Conservation (phyloP, 2,888 invertebrate species). For the Oligia latruncula region DNA sequence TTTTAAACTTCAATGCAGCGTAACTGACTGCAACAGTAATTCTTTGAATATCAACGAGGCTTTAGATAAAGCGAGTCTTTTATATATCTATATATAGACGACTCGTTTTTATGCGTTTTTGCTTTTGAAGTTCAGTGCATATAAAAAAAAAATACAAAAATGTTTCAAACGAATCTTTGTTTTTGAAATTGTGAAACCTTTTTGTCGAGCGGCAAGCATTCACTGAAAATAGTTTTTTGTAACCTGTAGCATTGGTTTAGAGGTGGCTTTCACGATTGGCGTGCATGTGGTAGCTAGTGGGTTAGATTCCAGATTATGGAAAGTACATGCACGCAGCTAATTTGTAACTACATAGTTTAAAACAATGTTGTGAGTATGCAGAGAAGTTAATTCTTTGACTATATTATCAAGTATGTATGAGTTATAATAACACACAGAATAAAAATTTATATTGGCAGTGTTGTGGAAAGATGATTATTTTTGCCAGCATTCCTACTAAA, state of each 20-base stretch:
- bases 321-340: not conserved
- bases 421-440: not conserved
- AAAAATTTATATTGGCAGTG: not conserved
- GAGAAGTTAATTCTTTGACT: not conserved
- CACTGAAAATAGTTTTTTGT: not conserved
- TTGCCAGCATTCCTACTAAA: not conserved
- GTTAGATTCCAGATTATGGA: not conserved
- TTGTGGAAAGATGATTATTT: not conserved
- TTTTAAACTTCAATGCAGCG: not conserved
- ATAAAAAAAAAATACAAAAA: not conserved
- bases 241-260: not conserved
- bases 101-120: not conserved
- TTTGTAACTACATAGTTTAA: not conserved
- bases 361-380: not conserved
- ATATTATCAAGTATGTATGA: not conserved
- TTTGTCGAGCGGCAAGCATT: not conserved
- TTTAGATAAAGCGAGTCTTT: not conserved
- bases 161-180: not conserved
- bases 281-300: not conserved
- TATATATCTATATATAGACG: not conserved
- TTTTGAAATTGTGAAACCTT: not conserved
- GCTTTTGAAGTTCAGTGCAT: constrained; percentile 4
- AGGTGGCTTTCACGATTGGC: not conserved
- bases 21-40: not conserved
- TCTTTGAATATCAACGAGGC: not conserved